Conservation (phyloP, 1,140 invertebrate genomes). For the Ceratina japonica region DNA sequence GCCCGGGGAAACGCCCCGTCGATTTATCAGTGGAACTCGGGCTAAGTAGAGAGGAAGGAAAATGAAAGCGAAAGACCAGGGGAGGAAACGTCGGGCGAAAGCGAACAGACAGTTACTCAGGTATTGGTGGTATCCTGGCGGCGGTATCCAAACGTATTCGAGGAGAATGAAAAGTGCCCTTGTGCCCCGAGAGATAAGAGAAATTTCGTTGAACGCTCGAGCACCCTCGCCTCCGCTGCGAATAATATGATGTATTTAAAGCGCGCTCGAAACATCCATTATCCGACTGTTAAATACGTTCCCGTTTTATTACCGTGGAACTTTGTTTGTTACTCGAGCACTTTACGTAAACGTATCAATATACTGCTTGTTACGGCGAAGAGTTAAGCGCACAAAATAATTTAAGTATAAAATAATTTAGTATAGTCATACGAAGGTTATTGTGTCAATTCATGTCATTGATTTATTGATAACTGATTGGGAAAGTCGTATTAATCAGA, state of each 20-base stretch:
- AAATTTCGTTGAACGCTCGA: conserved; percentile 5
- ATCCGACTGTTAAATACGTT: conserved; percentile 5
- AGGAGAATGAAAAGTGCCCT: conserved; percentile 3
- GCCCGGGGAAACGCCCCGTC: conserved; percentile 35
- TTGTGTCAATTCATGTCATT: no score
- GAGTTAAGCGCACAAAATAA: no score
- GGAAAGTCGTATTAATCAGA: no score
- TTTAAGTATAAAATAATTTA: no score
- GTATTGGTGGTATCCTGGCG: not conserved
- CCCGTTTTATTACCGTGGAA: not conserved
- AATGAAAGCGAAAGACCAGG: not conserved
- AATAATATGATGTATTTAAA: conserved; percentile 19
- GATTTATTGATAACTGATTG: no score
- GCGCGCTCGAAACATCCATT: not conserved
- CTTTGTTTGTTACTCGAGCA: no score
- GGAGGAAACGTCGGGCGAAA: conserved; percentile 13
- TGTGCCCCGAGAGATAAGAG: not conserved
- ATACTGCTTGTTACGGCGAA: not conserved
- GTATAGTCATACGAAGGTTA: no score
- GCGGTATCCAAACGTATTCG: not conserved
- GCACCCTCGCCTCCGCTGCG: not conserved
- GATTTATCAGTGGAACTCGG: conserved; percentile 44
- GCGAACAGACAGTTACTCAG: conserved; percentile 8
- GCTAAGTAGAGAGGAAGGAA: conserved; percentile 30
- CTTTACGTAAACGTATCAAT: no score